Evolutionary conservation across 2,888 invertebrate species (phyloP), one percentile per base, ranked within the genome.

Genomic region (Macrosiphum euphorbiae): DNA sequence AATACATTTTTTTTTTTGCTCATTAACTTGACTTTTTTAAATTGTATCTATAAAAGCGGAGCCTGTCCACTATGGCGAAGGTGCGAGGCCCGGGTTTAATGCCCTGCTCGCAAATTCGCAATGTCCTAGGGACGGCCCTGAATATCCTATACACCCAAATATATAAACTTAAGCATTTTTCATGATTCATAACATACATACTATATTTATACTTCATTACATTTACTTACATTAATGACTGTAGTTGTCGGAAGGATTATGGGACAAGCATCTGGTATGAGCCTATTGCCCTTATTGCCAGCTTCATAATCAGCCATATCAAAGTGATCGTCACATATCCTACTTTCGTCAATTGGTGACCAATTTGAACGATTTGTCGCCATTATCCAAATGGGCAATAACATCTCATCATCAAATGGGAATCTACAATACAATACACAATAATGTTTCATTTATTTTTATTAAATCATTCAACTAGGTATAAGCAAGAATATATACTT

Each of bases 331-430:
- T 78, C n/a, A 84, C 88, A 92, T 13, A 92, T 85, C 8, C 89
- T 93, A 84, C 89, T 89, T 78, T 90, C n/a, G 3, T 11, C 20
- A 35, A 3, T 7, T 28, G 85, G 89, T 13, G 26, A 35, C 89
- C 89, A 93, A 35, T 90, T 24, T n/a, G 41, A 24, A 88, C 88
- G 89, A 20, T 93, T 61, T 61, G 93, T 93, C 24, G 85, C 88
- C 85, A 90, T 90, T 11, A 90, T 85, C 89, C 93, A 93, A 90
- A 85, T 26, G 3, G 84, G 84, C 24, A 89, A 20, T 58, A 90
- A 61, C 8, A 8, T 1, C 11, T 58, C 26, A 47, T 92, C 41
- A 84, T 84, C n/a, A 11, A 84, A 88, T 7, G 92, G 67, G 5
- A 92, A 92, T 78, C 88, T 92, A 55, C 0, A 92, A 88, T 26